A percentile compares a stretch with the other conserved stretches of the same genome.
Conservation (phyloP, 2,113 vertebrate genomes). For the Raphicerus campestris region DNA sequence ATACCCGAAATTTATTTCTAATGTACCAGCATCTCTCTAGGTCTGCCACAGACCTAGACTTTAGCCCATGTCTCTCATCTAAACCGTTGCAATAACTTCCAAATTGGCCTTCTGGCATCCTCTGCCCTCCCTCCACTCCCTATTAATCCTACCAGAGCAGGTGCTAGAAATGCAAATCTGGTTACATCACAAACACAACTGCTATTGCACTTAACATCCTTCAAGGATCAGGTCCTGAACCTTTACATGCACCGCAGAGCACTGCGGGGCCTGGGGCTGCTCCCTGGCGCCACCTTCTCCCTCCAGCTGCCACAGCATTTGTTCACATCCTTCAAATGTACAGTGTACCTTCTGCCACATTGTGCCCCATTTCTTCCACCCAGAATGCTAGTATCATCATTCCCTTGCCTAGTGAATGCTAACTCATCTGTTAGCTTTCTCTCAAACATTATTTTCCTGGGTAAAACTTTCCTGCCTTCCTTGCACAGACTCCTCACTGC, state of each 20-base stretch:
- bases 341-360: not conserved
- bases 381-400: not conserved
- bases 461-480: not conserved
- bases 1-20: not conserved
- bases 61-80: not conserved
- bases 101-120: not conserved
- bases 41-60: not conserved
- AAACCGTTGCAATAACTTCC: not conserved
- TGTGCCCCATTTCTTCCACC: not conserved
- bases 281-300: not conserved
- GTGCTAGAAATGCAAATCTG: not conserved
- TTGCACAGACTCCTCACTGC: not conserved
- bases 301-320: not conserved
- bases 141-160: not conserved
- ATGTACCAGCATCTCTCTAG: not conserved
- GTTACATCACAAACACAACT: not conserved
- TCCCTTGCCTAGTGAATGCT: not conserved
- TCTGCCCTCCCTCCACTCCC: not conserved
- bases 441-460: not conserved
- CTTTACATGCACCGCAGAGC: not conserved
- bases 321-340: not conserved
- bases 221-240: not conserved
- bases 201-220: not conserved
- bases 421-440: not conserved
- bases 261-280: accelerated